Evolutionary conservation across 2,888 invertebrate genomes (phyloP).

Genomic region (Epirrhoe tristata): DNA sequence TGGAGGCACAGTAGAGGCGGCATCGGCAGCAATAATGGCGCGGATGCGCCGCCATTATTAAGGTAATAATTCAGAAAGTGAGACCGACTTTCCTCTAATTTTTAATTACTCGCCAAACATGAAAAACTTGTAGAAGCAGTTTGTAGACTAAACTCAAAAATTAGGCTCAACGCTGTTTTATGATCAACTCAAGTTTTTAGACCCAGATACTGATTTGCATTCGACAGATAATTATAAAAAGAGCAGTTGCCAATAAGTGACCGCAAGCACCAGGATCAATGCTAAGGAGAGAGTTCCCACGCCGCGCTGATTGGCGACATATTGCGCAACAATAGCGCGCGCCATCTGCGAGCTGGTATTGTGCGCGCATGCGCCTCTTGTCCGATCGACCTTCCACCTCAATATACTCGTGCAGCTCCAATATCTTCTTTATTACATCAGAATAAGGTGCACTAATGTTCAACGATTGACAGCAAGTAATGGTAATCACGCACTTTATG

Average conservation of each 20-base stretch:
- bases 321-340: conserved; percentile 22
- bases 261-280: not conserved
- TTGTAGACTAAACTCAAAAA: not conserved
- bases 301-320: conserved; percentile 22
- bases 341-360: conserved; percentile 13
- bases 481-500: not conserved
- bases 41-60: conserved; percentile 12
- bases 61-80: conserved; percentile 17
- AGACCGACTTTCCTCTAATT: conserved; percentile 18
- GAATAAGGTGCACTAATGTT: not conserved
- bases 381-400: not conserved
- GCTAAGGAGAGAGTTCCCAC: conserved; percentile 10
- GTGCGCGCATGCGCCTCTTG: conserved; percentile 10
- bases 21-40: too few relatives aligned
- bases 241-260: not conserved
- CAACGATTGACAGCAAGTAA: not conserved
- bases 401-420: not conserved
- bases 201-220: not conserved
- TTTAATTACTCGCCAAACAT: conserved; percentile 16
- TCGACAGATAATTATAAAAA: not conserved
- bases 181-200: not conserved
- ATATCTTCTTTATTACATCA: not conserved
- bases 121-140: conserved; percentile 8
- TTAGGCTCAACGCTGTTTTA: not conserved
- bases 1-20: too few relatives aligned